phyloP scores from a whole-genome alignment of 2,113 vertebrate genomes.

The Microtus pennsylvanicus region DNA sequence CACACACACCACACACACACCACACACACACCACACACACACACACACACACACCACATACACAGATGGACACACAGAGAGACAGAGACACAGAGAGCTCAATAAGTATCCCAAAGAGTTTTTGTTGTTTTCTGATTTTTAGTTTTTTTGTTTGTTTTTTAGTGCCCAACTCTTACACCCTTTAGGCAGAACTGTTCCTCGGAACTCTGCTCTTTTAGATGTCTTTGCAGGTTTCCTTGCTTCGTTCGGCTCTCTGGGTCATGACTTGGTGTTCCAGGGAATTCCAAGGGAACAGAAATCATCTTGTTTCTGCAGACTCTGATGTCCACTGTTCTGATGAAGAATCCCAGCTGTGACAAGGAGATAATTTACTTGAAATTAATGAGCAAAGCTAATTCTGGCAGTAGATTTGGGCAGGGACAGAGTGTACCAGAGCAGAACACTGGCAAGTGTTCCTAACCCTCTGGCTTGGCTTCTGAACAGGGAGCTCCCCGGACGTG shows the following conservation, averaged over 20 bases:
- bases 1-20: no score
- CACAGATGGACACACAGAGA: no score
- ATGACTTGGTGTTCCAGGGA: conserved; percentile 45
- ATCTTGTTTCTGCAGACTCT: neutral
- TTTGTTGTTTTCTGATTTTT: neutral
- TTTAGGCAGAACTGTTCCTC: neutral
- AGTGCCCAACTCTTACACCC: neutral
- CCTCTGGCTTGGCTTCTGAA: neutral
- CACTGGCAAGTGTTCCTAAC: conserved; percentile 19
- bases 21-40: no score
- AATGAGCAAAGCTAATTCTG: conserved; percentile 77
- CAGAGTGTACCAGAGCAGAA: conserved; percentile 71
- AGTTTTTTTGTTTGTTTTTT: neutral
- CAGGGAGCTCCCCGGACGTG: neutral
- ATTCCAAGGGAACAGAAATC: neutral
- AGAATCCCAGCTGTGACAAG: conserved; percentile 75
- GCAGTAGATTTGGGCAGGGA: conserved; percentile 62
- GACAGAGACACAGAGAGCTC: neutral
- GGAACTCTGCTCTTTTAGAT: neutral
- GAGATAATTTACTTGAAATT: conserved; percentile 75
- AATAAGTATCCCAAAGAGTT: neutral
- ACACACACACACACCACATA: no score
- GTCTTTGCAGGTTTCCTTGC: neutral
- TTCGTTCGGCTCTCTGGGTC: conserved; percentile 14
- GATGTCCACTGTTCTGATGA: conserved; percentile 65